Evolutionary conservation across 35 echinoderm and acorn worm species (phyloP), one percentile per base, ranked within the genome.

Genomic region (Antedon bifida): DNA sequence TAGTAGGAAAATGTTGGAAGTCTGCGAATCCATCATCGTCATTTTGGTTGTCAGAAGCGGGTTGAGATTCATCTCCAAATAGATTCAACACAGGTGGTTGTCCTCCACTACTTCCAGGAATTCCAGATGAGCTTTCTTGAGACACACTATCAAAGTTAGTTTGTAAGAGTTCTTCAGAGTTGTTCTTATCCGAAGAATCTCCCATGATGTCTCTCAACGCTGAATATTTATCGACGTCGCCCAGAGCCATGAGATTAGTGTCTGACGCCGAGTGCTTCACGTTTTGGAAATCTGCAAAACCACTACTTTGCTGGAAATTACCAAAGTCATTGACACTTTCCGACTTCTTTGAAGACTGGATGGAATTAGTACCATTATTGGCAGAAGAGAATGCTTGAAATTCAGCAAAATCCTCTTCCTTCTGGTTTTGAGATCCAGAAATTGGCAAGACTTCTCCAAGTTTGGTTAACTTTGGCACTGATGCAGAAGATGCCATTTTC

Each of bases 201-300:
- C 17, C 33, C 8, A 33, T 73, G 31, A 85, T 79, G 3, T 74
- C 83, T 51, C 82, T 76, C 32, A 89, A 79, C 17, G 73, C 88
- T 16, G 82, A 83, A 74, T 89, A 89, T 36, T 89, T 89, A 74
- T 85, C 88, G 10, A 29, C 81, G 14, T 79, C 34, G 30, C 36
- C 46, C 5, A 64, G 51, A 23, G 86, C 74, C 44, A 51, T 34
- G 56, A 82, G 73, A 32, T 88, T 80, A 42, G 79, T 42, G 35
- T 82, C 86, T 4, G 86, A 88, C 0, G 86, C 80, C 0, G 86
- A 88, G 36, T 88, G 86, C 36, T 82, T 88, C 51, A 64, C 51
- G 9, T 64, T 64, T 16, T 64, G 1, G 33, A 88, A 83, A 28
- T 83, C 34, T n/a, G 55, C 56, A 78, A 88, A 88, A 35, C 79